A percentile compares a stretch with the other conserved stretches of the same genome.
Conservation (phyloP, 92 coral and sea anemone genomes). For the Porites cylindrica region DNA sequence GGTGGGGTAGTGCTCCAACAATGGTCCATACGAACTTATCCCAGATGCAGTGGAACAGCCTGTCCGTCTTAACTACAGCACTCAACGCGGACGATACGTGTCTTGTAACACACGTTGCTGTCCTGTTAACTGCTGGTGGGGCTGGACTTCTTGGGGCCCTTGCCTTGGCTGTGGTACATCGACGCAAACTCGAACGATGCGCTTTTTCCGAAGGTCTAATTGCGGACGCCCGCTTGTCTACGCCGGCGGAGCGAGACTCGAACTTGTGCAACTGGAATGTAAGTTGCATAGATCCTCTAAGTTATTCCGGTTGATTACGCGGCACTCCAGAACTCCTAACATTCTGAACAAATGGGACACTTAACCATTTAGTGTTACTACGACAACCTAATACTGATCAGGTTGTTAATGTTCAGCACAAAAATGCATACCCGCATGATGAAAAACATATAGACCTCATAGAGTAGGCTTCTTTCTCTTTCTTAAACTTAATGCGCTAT, state of each 20-base stretch:
- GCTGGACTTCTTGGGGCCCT: slow-evolving; percentile 59
- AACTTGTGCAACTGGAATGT: slow-evolving; percentile 73
- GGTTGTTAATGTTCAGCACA: too few species aligned
- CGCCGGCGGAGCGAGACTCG: slow-evolving; percentile 24
- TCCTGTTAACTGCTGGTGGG: slow-evolving; percentile 51
- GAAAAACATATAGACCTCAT: too few species aligned
- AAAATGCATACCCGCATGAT: too few species aligned
- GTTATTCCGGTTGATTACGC: not conserved
- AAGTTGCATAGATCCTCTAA: slow-evolving; percentile 20
- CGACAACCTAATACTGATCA: too few species aligned
- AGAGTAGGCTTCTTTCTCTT: too few species aligned
- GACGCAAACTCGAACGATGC: slow-evolving; percentile 50
- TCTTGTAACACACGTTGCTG: slow-evolving; percentile 43
- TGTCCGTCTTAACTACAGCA: slow-evolving; percentile 14
- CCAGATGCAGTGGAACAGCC: slow-evolving; percentile 28
- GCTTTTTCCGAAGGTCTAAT: slow-evolving; percentile 14
- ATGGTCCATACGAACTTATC: not conserved
- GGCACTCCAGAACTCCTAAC: too few species aligned
- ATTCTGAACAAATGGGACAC: too few species aligned
- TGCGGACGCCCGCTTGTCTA: slow-evolving; percentile 75
- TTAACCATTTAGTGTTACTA: too few species aligned
- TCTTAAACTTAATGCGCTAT: too few species aligned
- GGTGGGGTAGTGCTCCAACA: not conserved
- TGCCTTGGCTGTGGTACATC: slow-evolving; percentile 75
- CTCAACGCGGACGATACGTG: not conserved